Conservation (phyloP, 2,797 vertebrate genomes). For the Schizopygopsis pylzovi region DNA sequence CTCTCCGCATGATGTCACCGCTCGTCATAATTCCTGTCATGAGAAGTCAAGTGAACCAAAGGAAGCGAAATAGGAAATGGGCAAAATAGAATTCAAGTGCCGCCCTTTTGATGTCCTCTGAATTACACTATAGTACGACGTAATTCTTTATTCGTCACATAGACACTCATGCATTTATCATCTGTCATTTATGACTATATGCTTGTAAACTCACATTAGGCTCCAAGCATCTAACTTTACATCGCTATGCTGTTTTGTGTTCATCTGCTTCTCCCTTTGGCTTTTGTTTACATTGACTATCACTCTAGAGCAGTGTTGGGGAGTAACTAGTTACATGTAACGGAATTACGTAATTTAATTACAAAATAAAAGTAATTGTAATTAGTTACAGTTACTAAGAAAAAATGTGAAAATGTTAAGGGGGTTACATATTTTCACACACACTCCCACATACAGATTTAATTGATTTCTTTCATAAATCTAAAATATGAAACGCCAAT, state of each 20-base stretch:
- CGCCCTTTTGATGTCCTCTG: background rate
- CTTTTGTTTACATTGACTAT: background rate
- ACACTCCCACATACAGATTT: too few species aligned
- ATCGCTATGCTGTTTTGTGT: too few species aligned
- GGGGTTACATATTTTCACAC: too few species aligned
- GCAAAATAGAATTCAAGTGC: background rate
- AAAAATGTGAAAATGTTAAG: too few species aligned
- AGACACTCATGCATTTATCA: background rate
- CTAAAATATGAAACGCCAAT: too few species aligned
- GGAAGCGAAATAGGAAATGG: conserved; percentile 8
- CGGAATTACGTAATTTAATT: too few species aligned
- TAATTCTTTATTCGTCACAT: background rate
- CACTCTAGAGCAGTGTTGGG: background rate
- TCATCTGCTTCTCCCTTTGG: too few species aligned
- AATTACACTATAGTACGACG: background rate
- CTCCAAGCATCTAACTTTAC: background rate
- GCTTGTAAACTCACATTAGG: background rate
- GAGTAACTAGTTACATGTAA: too few species aligned
- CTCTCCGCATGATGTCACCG: background rate
- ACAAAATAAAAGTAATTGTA: too few species aligned
- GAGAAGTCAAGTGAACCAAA: conserved; percentile 4
- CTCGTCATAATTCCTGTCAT: background rate
- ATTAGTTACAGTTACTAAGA: too few species aligned
- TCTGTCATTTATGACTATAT: background rate
- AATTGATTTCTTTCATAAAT: too few species aligned